These are phyloP conservation scores for Dolichallabes microphthalmus DNA, from an alignment of 2,113 vertebrate genomes.

Conservation along the genomic window DNA sequence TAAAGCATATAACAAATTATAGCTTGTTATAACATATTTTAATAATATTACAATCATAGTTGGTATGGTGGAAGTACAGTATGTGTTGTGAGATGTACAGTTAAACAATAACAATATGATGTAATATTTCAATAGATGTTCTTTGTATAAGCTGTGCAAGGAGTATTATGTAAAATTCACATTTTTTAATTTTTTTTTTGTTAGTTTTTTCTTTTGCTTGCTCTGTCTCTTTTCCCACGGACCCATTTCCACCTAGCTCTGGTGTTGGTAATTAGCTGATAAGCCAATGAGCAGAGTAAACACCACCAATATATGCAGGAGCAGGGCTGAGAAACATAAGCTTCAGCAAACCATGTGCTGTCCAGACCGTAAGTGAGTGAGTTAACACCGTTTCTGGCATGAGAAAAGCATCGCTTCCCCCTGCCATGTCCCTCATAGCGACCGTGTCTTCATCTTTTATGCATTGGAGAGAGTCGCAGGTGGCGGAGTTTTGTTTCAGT, in stretches of 20 bases:
- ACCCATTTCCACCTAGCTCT: neutral
- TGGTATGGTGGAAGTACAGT: neutral
- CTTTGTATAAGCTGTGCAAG: neutral
- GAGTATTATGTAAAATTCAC: neutral
- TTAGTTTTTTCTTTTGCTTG: neutral
- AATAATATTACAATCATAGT: neutral
- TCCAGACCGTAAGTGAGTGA: constrained; percentile 8
- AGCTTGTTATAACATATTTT: neutral
- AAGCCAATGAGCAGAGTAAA: neutral
- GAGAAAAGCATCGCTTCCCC: constrained; percentile 14
- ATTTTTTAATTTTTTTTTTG: neutral
- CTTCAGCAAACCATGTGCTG: neutral
- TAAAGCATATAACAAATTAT: neutral
- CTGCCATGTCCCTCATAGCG: constrained; percentile 26
- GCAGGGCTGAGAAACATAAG: neutral
- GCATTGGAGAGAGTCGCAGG: constrained; percentile 47
- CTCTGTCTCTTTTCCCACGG: neutral
- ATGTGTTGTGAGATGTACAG: neutral
- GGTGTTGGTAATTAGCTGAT: neutral
- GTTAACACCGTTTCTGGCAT: constrained; percentile 11
- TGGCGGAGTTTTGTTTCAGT: constrained; percentile 45
- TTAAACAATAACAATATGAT: too few relatives aligned
- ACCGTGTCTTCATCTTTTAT: constrained; percentile 49
- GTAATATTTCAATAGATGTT: neutral
- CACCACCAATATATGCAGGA: neutral